Conservation (phyloP, 2,888 invertebrate genomes). For the Torymus auratus region DNA sequence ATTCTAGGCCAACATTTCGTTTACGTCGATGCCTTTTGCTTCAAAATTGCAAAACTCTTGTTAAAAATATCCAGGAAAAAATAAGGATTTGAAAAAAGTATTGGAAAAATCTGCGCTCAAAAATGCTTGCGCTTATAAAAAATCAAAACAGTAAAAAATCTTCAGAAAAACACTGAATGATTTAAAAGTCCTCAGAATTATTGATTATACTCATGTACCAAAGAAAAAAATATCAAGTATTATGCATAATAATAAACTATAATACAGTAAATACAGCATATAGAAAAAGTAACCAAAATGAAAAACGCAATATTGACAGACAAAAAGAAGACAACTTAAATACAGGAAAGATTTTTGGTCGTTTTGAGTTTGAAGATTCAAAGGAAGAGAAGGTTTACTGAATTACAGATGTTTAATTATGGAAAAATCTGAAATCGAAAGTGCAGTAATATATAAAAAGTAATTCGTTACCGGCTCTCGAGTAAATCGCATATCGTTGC, state of each 20-base stretch:
- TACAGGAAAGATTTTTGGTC: slow-evolving; percentile 61
- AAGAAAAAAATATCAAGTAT: background rate
- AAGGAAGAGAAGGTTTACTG: slow-evolving; percentile 43
- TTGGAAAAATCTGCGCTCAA: slow-evolving; percentile 65
- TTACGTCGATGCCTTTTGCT: slow-evolving; percentile 25
- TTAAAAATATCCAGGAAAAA: too few species aligned
- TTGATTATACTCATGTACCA: background rate
- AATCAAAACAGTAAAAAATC: slow-evolving; percentile 14
- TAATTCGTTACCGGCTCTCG: slow-evolving; percentile 36
- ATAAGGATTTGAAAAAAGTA: slow-evolving; percentile 5
- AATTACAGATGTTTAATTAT: slow-evolving; percentile 60
- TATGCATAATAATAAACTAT: too few species aligned
- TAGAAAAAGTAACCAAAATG: slow-evolving; percentile 15
- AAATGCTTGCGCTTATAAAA: slow-evolving; percentile 65
- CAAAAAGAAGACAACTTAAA: slow-evolving; percentile 37
- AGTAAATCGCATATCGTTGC: slow-evolving; percentile 49
- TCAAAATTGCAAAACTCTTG: background rate
- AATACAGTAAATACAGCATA: background rate
- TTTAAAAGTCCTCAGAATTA: background rate
- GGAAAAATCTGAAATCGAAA: slow-evolving; percentile 72
- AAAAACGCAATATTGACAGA: background rate
- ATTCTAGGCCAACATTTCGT: slow-evolving; percentile 64
- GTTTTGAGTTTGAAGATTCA: slow-evolving; percentile 62
- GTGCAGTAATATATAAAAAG: slow-evolving; percentile 60
- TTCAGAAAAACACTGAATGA: background rate